Evolutionary conservation across 2,797 vertebrate species (phyloP).

Genomic region (Ataeniobius toweri): DNA sequence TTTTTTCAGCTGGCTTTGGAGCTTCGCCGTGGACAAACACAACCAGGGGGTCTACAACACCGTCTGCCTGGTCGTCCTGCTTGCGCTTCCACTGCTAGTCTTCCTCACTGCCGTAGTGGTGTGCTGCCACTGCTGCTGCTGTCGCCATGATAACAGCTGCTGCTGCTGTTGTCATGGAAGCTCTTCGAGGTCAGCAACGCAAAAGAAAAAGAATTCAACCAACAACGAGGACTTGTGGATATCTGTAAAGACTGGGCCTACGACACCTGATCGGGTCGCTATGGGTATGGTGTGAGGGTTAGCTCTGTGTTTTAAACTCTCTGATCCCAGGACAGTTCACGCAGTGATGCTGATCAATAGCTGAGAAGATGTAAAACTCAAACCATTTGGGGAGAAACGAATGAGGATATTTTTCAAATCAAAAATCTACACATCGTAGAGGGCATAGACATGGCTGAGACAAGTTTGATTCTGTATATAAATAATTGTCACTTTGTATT

Average conservation of each 20-base stretch:
- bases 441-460: slow-evolving; percentile 19
- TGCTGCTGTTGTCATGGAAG: slow-evolving; percentile 56
- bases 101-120: slow-evolving; percentile 81
- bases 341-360: slow-evolving; percentile 3
- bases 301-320: background rate
- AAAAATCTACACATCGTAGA: background rate
- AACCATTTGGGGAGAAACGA: background rate
- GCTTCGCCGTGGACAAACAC: slow-evolving; percentile 83
- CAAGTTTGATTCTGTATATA: slow-evolving; percentile 39
- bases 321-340: slow-evolving; percentile 14
- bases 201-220: slow-evolving; percentile 79
- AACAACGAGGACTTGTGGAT: slow-evolving; percentile 94
- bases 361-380: background rate
- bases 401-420: background rate
- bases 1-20: slow-evolving; percentile 87
- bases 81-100: slow-evolving; percentile 86
- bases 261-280: slow-evolving; percentile 85
- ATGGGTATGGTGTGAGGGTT: slow-evolving; percentile 63
- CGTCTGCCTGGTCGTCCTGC: slow-evolving; percentile 85
- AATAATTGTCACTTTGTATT: slow-evolving; percentile 44
- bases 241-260: slow-evolving; percentile 87
- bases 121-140: slow-evolving; percentile 95
- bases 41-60: slow-evolving; percentile 90
- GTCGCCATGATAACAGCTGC: slow-evolving; percentile 65
- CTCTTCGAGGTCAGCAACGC: slow-evolving; percentile 70